These are phyloP conservation scores for Bucorvus abyssinicus DNA, from an alignment of 2,797 vertebrate genomes.

Conservation along the genomic window DNA sequence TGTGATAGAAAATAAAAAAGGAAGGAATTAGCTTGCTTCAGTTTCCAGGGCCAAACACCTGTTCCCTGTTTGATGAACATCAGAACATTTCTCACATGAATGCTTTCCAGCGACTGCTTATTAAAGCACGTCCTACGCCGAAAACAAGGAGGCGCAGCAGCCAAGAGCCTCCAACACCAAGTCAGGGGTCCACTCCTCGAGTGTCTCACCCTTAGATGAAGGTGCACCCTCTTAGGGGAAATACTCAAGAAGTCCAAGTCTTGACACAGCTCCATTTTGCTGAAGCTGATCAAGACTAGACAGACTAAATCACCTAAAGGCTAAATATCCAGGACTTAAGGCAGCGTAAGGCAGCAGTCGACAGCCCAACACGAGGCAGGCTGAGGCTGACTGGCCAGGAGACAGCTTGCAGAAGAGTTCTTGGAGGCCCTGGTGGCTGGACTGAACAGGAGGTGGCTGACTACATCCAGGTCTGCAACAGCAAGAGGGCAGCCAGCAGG, in stretches of 20 bases:
- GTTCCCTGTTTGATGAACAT: not conserved
- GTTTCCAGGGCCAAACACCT: not conserved
- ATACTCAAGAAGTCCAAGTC: accelerated
- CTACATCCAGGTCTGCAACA: not conserved
- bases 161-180: accelerated
- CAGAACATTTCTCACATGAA: not conserved
- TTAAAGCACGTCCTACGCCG: not conserved
- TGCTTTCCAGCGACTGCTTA: not conserved
- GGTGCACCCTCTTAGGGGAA: not conserved
- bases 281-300: not conserved
- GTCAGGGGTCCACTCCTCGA: not conserved
- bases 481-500: not conserved
- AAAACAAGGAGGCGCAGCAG: not conserved
- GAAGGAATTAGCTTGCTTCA: not conserved
- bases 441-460: not conserved
- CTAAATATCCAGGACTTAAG: not conserved
- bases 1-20: not conserved
- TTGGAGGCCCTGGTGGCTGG: not conserved
- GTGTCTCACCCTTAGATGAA: not conserved
- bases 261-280: not conserved
- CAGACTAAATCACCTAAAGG: not conserved
- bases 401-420: not conserved
- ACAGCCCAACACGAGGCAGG: no score
- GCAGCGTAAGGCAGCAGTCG: not conserved
- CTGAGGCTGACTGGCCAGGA: not conserved